Evolutionary conservation across 2,113 vertebrate species (phyloP).

Genomic region (Notiomystis cincta): DNA sequence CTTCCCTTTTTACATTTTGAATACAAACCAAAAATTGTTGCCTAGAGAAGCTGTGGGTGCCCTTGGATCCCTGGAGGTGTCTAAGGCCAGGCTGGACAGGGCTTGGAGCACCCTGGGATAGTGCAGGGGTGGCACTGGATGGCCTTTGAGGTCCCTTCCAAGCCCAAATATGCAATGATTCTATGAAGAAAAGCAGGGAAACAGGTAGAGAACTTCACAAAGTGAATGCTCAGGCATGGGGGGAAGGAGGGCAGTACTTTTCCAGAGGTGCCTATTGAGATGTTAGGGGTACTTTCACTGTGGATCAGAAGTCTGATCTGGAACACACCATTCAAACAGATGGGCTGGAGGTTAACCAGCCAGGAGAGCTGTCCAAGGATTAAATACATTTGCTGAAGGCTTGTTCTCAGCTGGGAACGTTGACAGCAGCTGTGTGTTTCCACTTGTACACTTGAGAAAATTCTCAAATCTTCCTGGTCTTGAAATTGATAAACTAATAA

Average conservation of each 20-base stretch:
- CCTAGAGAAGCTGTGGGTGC: background rate
- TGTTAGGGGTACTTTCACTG: background rate
- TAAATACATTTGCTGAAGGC: background rate
- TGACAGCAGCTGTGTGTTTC: conserved; percentile 10
- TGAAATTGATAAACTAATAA: background rate
- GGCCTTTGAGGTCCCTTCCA: background rate
- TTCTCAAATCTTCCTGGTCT: background rate
- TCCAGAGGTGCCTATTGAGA: background rate
- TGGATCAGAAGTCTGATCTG: background rate
- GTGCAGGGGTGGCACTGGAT: background rate
- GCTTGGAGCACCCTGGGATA: background rate
- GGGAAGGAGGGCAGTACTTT: background rate
- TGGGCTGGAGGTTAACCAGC: background rate
- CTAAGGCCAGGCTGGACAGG: background rate
- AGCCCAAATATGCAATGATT: background rate
- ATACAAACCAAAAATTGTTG: background rate
- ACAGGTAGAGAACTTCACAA: background rate
- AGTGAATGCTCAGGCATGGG: background rate
- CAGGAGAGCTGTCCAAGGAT: background rate
- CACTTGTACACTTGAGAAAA: background rate
- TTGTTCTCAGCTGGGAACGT: background rate
- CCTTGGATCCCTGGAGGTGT: background rate
- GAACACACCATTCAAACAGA: background rate
- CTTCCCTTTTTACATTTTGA: background rate
- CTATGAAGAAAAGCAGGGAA: background rate